phyloP scores from a whole-genome alignment of 2,888 invertebrate genomes.

The Acrobeloides nanus region DNA sequence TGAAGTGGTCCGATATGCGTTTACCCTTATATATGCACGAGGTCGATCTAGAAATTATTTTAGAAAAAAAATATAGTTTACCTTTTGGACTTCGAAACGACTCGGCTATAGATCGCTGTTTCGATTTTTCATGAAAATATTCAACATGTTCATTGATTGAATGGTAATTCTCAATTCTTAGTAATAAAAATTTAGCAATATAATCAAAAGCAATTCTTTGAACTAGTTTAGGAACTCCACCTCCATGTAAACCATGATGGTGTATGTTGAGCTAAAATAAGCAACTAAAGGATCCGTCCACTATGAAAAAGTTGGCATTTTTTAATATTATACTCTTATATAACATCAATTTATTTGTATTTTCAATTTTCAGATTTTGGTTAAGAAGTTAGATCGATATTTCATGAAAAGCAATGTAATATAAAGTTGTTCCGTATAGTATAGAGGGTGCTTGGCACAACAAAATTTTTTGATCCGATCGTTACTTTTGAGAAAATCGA shows the following conservation, averaged over 20 bases:
- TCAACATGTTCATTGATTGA: conserved; percentile 49
- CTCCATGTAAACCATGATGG: conserved; percentile 47
- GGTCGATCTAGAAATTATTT: no score
- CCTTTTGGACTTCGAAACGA: no score
- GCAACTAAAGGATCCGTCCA: neutral
- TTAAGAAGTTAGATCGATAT: no score
- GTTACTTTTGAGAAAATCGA: no score
- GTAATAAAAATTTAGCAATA: conserved; percentile 37
- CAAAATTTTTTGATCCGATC: no score
- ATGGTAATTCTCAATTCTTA: conserved; percentile 44
- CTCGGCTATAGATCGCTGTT: conserved; percentile 1
- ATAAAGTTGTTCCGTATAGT: no score
- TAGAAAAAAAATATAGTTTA: no score
- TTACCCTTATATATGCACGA: no score
- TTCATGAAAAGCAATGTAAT: no score
- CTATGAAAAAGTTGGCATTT: conserved; percentile 7
- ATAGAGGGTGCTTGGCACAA: no score
- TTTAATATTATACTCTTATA: neutral
- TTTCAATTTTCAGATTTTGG: neutral
- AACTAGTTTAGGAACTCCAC: conserved; percentile 41
- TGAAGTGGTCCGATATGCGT: no score
- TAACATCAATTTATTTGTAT: neutral
- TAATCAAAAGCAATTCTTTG: conserved; percentile 46
- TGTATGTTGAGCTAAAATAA: conserved; percentile 66
- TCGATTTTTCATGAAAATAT: conserved; percentile 33